These are phyloP conservation scores for Temnothorax rugatulus DNA, from an alignment of 2,888 invertebrate species.

Conservation along the genomic window DNA sequence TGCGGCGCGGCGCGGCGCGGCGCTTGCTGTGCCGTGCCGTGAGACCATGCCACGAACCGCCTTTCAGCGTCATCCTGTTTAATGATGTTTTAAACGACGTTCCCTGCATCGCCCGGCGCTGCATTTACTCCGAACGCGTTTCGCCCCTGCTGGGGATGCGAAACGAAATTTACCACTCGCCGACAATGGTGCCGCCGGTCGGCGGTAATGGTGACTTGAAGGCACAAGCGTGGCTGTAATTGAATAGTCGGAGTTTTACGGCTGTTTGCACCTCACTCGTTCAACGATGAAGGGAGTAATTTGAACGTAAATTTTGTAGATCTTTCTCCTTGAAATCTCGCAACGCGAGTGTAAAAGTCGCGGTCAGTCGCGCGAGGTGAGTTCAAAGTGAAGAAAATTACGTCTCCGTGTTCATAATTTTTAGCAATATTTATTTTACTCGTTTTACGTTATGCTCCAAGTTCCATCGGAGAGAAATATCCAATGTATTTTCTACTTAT, in stretches of 20 bases:
- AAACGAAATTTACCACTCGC: slow-evolving; percentile 55
- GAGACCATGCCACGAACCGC: slow-evolving; percentile 21
- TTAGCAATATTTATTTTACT: slow-evolving; percentile 15
- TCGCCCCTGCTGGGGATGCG: slow-evolving; percentile 38
- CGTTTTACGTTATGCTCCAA: neutral
- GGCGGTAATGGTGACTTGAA: slow-evolving; percentile 53
- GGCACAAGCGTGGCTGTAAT: slow-evolving; percentile 53
- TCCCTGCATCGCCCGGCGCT: slow-evolving; percentile 27
- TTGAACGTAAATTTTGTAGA: slow-evolving; percentile 40
- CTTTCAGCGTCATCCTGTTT: slow-evolving; percentile 46
- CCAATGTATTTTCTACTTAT: neutral
- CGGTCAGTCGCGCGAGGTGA: neutral
- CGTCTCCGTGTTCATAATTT: neutral
- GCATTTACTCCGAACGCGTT: slow-evolving; percentile 44
- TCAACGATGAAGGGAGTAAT: slow-evolving; percentile 33
- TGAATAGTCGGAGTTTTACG: slow-evolving; percentile 56
- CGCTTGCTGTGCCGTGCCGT: slow-evolving; percentile 17
- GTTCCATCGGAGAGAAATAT: neutral
- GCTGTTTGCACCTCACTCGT: slow-evolving; percentile 49
- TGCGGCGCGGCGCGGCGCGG: neutral
- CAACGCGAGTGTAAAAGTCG: slow-evolving; percentile 21
- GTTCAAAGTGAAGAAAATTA: slow-evolving; percentile 26
- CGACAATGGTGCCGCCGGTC: slow-evolving; percentile 51
- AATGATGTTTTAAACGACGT: slow-evolving; percentile 58
- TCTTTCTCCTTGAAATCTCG: slow-evolving; percentile 43